These are phyloP conservation scores for Climacteris rufus DNA, from an alignment of 2,113 vertebrate species.

Conservation along the genomic window DNA sequence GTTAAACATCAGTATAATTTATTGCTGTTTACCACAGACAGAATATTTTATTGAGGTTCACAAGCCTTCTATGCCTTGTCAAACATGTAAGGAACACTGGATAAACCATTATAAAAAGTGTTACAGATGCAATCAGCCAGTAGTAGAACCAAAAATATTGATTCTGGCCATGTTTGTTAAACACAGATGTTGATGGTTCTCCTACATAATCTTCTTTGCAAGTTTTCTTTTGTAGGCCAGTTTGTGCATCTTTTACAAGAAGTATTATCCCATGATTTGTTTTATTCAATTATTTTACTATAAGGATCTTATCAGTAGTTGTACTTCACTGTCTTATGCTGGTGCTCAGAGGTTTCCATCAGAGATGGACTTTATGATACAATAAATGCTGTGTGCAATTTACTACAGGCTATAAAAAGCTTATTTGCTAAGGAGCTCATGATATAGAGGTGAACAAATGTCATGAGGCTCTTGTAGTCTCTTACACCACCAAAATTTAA, in stretches of 20 bases:
- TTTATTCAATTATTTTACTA: background rate
- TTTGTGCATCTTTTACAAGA: background rate
- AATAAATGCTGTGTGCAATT: background rate
- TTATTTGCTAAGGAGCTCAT: background rate
- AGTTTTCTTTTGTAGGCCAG: background rate
- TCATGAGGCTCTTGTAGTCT: background rate
- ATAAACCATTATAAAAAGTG: background rate
- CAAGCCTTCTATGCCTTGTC: background rate
- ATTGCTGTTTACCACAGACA: background rate
- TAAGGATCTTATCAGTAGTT: background rate
- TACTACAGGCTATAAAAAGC: background rate
- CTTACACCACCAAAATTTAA: background rate
- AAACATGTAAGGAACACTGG: background rate
- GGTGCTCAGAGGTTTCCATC: background rate
- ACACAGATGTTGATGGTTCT: background rate
- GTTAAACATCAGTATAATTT: conserved; percentile 13
- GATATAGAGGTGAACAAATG: background rate
- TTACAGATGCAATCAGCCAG: background rate
- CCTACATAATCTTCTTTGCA: background rate
- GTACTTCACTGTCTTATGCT: background rate
- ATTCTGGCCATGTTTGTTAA: background rate
- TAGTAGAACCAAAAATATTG: background rate
- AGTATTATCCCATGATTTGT: background rate
- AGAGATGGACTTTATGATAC: background rate
- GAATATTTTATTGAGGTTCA: background rate